Conservation (phyloP, 2,888 invertebrate species). For the Andrena bucephala region DNA sequence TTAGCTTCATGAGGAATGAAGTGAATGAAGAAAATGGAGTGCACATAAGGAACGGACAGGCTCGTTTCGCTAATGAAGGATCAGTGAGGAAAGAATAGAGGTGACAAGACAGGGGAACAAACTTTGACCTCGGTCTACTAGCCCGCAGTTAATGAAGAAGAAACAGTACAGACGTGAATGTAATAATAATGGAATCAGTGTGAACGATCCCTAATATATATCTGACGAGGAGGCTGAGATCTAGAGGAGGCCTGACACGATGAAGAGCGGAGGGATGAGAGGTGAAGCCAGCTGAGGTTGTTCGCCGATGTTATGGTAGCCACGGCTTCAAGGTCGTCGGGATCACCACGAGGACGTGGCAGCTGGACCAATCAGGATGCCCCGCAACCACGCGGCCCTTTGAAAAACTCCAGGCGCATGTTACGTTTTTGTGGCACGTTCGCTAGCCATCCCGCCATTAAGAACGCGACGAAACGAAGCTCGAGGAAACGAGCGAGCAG, state of each 20-base stretch:
- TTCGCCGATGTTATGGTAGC: conserved; percentile 76
- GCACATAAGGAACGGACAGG: too few relatives aligned
- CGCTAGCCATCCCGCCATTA: conserved; percentile 22
- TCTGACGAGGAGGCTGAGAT: conserved; percentile 43
- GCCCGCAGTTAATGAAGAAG: neutral
- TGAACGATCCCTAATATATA: neutral
- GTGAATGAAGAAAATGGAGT: too few relatives aligned
- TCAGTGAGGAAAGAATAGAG: too few relatives aligned
- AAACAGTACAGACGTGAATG: neutral
- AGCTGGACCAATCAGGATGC: conserved; percentile 66
- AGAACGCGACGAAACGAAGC: conserved; percentile 29
- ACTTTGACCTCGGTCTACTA: neutral
- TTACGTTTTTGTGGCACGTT: conserved; percentile 50
- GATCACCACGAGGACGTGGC: conserved; percentile 77
- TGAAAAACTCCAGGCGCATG: conserved; percentile 50
- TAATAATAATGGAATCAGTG: neutral
- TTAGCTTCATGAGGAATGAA: too few relatives aligned
- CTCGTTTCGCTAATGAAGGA: too few relatives aligned
- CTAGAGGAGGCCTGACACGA: conserved; percentile 48
- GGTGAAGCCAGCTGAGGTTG: conserved; percentile 72
- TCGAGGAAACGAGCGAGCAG: conserved; percentile 33
- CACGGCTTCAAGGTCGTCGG: conserved; percentile 76
- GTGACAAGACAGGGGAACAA: too few relatives aligned
- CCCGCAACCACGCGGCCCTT: conserved; percentile 46
- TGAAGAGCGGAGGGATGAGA: conserved; percentile 59